A percentile compares a stretch with the other conserved stretches of the same genome.
Evolutionary conservation across 2,797 vertebrate genomes (phyloP).

Genomic region (Phataginus tetradactyla): DNA sequence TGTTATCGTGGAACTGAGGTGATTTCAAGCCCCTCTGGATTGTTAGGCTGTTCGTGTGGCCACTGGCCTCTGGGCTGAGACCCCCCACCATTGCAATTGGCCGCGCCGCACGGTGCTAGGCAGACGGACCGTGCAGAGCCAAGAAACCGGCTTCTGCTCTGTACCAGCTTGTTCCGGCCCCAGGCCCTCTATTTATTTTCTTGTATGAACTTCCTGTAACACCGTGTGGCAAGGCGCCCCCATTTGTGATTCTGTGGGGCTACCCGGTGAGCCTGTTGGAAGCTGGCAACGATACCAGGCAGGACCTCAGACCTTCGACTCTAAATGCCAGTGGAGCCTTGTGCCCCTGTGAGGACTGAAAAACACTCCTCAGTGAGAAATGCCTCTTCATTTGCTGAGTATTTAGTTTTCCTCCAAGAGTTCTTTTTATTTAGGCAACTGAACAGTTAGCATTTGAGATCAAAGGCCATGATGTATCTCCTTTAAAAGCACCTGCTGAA

Average conservation of each 20-base stretch:
- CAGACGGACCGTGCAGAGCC: fast-evolving
- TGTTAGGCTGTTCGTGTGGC: background rate
- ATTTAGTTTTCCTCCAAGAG: background rate
- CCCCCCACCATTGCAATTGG: background rate
- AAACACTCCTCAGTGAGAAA: background rate
- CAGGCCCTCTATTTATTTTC: background rate
- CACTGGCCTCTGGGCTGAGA: background rate
- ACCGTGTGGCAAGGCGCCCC: fast-evolving
- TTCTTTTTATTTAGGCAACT: background rate
- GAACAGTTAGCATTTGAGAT: background rate
- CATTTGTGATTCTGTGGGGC: too few species aligned
- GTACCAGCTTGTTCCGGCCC: background rate
- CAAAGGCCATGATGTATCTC: background rate
- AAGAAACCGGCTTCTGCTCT: background rate
- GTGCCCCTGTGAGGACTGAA: too few species aligned
- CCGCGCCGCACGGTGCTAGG: fast-evolving
- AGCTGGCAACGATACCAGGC: background rate
- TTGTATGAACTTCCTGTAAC: fast-evolving
- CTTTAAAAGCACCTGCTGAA: background rate
- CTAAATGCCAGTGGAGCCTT: fast-evolving
- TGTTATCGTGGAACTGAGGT: background rate
- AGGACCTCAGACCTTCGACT: background rate
- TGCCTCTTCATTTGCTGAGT: background rate
- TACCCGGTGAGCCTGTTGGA: background rate
- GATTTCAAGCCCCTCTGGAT: background rate